A percentile compares a stretch with the other conserved stretches of the same genome.
phyloP scores from a whole-genome alignment of 2,888 invertebrate genomes.

The Rhaphigaster nebulosa region DNA sequence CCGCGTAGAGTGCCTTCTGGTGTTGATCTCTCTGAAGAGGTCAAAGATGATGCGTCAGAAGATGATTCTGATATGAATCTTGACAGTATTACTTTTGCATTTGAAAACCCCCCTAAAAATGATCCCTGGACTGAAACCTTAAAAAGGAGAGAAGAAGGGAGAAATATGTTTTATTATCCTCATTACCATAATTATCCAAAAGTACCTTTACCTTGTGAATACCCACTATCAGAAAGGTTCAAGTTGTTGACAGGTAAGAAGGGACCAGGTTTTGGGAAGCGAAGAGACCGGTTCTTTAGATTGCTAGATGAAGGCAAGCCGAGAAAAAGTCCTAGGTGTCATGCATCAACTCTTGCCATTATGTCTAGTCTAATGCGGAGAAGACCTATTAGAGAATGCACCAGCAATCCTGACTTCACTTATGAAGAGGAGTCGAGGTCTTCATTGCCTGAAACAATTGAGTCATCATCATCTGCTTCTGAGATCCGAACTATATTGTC shows the following conservation, averaged over 20 bases:
- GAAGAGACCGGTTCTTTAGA: constrained; percentile 71
- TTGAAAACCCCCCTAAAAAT: constrained; percentile 80
- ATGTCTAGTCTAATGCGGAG: constrained; percentile 69
- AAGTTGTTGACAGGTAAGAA: constrained; percentile 32
- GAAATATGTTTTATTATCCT: constrained; percentile 73
- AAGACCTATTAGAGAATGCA: constrained; percentile 61
- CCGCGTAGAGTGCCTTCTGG: background rate
- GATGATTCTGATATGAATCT: constrained; percentile 51
- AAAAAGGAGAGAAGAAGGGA: constrained; percentile 80
- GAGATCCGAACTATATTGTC: constrained; percentile 26
- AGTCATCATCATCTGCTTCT: constrained; percentile 58
- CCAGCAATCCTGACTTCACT: constrained; percentile 59
- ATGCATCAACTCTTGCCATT: constrained; percentile 88
- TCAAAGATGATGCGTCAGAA: constrained; percentile 56
- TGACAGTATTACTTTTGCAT: constrained; percentile 76
- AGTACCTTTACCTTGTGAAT: constrained; percentile 81
- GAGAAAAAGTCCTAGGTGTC: constrained; percentile 88
- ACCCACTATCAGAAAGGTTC: constrained; percentile 45
- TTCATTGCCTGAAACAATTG: constrained; percentile 62
- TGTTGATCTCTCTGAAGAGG: constrained; percentile 36
- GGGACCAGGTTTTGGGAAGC: background rate
- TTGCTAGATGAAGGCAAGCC: constrained; percentile 74
- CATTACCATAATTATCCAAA: constrained; percentile 73
- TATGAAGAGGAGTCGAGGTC: constrained; percentile 63
- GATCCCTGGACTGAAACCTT: constrained; percentile 87